phyloP scores from a whole-genome alignment of 2,797 vertebrate species.

The Periophthalmus magnuspinnatus region DNA sequence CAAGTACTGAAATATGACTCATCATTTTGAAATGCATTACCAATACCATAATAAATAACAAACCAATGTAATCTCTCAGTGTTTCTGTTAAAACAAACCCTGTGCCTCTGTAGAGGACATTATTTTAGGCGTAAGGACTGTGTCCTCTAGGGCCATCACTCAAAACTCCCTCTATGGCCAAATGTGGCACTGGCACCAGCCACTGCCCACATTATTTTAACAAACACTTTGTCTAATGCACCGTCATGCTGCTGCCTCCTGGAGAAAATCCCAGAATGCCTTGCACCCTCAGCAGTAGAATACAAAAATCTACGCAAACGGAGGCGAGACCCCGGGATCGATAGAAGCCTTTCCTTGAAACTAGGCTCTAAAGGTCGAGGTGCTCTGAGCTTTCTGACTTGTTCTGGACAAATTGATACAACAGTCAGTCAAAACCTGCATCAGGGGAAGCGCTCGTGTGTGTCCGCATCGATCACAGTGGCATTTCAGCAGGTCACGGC shows the following conservation, averaged over 20 bases:
- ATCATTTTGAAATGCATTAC: neutral
- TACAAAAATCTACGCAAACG: constrained; percentile 9
- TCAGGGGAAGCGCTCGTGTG: neutral
- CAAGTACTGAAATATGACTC: too few species aligned
- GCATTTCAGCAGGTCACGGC: constrained; percentile 11
- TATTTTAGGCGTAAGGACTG: neutral
- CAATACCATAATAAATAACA: neutral
- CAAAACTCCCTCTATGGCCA: neutral
- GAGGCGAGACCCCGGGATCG: neutral
- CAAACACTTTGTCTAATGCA: constrained; percentile 7
- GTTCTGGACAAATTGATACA: constrained; percentile 15
- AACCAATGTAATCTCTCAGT: neutral
- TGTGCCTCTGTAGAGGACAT: neutral
- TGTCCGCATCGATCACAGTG: constrained; percentile 8
- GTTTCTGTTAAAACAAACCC: neutral
- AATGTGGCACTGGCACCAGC: neutral
- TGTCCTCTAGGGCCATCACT: neutral
- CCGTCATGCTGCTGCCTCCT: constrained; percentile 8
- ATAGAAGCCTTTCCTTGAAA: constrained; percentile 8
- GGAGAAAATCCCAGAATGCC: constrained; percentile 1
- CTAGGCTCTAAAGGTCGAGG: constrained; percentile 4
- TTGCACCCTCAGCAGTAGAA: constrained; percentile 1
- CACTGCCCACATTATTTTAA: constrained; percentile 1
- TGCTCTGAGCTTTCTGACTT: constrained; percentile 6
- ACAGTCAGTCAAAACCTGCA: constrained; percentile 11